Percentiles rank a stretch among this genome's conserved stretches.
These are phyloP conservation scores for Anagyrus pseudococci DNA, from an alignment of 2,888 invertebrate species.

Conservation along the genomic window DNA sequence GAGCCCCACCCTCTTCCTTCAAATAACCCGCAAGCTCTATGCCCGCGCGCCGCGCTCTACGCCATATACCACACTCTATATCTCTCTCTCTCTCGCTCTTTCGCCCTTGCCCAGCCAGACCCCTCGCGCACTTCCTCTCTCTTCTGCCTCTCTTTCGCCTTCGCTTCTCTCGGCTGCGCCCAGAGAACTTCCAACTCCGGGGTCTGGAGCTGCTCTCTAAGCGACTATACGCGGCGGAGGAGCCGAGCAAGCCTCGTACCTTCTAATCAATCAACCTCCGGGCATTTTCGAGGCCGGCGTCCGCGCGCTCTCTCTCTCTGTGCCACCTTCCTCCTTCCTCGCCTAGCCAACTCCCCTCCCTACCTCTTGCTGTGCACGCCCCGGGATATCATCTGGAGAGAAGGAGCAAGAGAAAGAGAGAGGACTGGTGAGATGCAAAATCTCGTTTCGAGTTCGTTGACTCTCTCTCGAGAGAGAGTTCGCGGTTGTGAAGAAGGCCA, in stretches of 20 bases:
- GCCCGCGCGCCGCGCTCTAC: constrained; percentile 34
- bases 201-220: constrained; percentile 12
- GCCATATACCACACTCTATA: too few relatives aligned
- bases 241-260: constrained; percentile 45
- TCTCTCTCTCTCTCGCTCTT: constrained; percentile 38
- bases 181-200: constrained; percentile 32
- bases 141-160: too few relatives aligned
- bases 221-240: too few relatives aligned
- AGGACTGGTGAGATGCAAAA: constrained; percentile 16
- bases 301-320: too few relatives aligned
- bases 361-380: too few relatives aligned
- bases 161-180: too few relatives aligned
- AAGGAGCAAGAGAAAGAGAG: constrained; percentile 17
- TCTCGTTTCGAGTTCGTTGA: constrained; percentile 35
- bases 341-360: too few relatives aligned
- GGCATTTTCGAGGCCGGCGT: constrained; percentile 53
- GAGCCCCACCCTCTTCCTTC: constrained; percentile 45
- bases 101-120: constrained; percentile 24
- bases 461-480: constrained; percentile 29
- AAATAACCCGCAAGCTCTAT: constrained; percentile 38
- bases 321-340: constrained; percentile 10
- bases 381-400: constrained; percentile 36
- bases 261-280: constrained; percentile 62
- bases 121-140: constrained; percentile 33
- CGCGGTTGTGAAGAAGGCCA: too few relatives aligned